Percentiles rank a stretch among this genome's conserved stretches.
Conservation (phyloP, 2,113 vertebrate species). For the Guaruba guarouba region DNA sequence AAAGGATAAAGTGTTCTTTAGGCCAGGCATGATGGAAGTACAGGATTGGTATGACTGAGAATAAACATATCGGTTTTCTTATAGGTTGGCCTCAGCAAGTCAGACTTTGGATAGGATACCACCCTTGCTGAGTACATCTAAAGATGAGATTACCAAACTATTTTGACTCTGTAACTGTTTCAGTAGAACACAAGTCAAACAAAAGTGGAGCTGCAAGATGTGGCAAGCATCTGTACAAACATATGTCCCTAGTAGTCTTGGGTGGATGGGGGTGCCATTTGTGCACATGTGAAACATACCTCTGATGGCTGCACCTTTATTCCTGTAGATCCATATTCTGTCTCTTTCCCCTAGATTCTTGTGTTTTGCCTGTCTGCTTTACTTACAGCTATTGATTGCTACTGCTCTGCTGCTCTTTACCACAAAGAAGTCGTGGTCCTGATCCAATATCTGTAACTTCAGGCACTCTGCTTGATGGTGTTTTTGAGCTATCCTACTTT, state of each 20-base stretch:
- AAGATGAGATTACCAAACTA: not conserved
- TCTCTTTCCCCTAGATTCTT: not conserved
- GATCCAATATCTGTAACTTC: not conserved
- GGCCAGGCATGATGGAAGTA: not conserved
- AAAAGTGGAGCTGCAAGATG: not conserved
- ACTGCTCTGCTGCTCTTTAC: not conserved
- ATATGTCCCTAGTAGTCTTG: rapidly evolving
- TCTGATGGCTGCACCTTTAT: not conserved
- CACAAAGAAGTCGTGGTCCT: not conserved
- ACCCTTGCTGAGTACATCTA: not conserved
- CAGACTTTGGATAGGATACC: not conserved
- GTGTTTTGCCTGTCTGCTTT: not conserved
- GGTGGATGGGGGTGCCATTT: not conserved
- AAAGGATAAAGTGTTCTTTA: not conserved
- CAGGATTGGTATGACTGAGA: not conserved
- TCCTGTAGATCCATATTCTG: not conserved
- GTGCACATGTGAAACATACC: not conserved
- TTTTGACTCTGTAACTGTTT: not conserved
- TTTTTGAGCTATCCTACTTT: not conserved
- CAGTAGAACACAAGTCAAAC: not conserved
- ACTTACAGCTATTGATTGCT: not conserved
- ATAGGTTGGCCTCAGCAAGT: not conserved
- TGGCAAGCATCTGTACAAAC: not conserved
- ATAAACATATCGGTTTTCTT: rapidly evolving
- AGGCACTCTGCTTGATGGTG: not conserved